A percentile compares a stretch with the other conserved stretches of the same genome.
phyloP scores from a whole-genome alignment of 2,888 invertebrate species.

The Thereva unica region DNA sequence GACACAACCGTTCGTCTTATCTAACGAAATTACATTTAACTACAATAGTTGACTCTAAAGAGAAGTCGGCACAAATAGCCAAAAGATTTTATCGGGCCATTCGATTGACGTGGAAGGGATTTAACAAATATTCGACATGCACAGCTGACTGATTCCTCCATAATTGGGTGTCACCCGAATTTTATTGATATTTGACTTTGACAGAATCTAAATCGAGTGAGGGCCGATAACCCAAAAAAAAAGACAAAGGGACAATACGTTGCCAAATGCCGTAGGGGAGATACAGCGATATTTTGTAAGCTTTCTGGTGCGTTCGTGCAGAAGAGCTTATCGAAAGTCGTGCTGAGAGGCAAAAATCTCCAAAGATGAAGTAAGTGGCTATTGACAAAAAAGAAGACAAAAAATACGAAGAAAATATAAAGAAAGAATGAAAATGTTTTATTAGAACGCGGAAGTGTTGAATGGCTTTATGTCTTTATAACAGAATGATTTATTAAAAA shows the following conservation, averaged over 20 bases:
- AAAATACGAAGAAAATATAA: too few species aligned
- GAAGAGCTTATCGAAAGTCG: constrained; percentile 29
- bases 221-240: constrained; percentile 23
- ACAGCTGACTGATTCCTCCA: constrained; percentile 37
- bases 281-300: constrained; percentile 26
- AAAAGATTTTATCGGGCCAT: constrained; percentile 29
- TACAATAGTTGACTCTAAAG: background rate
- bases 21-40: too few species aligned
- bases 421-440: too few species aligned
- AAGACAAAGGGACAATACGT: constrained; percentile 30
- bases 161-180: constrained; percentile 38
- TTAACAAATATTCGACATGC: constrained; percentile 38
- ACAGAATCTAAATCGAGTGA: constrained; percentile 37
- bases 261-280: constrained; percentile 28
- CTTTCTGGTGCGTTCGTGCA: constrained; percentile 31
- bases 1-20: too few species aligned
- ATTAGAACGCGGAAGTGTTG: too few species aligned
- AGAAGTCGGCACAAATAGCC: constrained; percentile 8
- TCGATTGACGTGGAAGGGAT: constrained; percentile 34
- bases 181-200: constrained; percentile 38
- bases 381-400: constrained; percentile 9
- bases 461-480: too few species aligned
- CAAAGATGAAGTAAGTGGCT: constrained; percentile 28
- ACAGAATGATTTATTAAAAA: too few species aligned
- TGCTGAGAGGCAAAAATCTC: constrained; percentile 28